Evolutionary conservation across 2,888 invertebrate genomes (phyloP), one percentile per base, ranked within the genome.

Genomic region (Lydus trimaculatus): DNA sequence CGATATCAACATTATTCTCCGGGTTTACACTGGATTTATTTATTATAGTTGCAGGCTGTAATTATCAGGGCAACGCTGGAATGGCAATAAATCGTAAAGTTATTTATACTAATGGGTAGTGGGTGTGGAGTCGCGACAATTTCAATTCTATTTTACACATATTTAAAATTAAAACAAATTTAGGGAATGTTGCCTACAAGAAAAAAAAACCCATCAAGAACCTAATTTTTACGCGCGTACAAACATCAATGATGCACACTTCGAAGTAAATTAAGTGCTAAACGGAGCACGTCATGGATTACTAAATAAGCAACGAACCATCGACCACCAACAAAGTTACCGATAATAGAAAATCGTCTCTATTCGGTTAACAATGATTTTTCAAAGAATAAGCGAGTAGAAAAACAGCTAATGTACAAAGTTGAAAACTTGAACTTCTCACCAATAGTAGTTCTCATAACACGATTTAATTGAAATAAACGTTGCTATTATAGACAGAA

Each of bases 1-100:
- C 74, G 69, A 72, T 76, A 76, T 76, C 76, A 76, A 58, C 64
- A 58, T 64, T 68, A 61, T 65, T 65, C 65, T 64, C 63, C 56
- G 52, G 20, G 72, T 75, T 74, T 74, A 74, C 74, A 76, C 72
- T 75, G 67, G 69, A 70, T 56, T 78, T 75, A 78, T 76, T 77
- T 75, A 76, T 75, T 74, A 71, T 70, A 65, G 75, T 75, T 73
- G 66, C 66, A 67, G 71, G 72, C 73, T 70, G 72, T 75, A 76
- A 77, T 77, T 77, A 77, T 64, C 67, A 61, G 67, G 64, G 64
- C 67, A 67, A 65, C 60, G 62, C 36, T 63, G 65, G 60, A 63
- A 69, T 59, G 52, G 59, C 56, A 31, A 65, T 65, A 69, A 69
- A 65, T 65, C 58, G 58, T 52, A 28, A 43, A 23, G 68, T 68